These are phyloP conservation scores for Battus philenor DNA, from an alignment of 1,140 invertebrate species.

Conservation along the genomic window DNA sequence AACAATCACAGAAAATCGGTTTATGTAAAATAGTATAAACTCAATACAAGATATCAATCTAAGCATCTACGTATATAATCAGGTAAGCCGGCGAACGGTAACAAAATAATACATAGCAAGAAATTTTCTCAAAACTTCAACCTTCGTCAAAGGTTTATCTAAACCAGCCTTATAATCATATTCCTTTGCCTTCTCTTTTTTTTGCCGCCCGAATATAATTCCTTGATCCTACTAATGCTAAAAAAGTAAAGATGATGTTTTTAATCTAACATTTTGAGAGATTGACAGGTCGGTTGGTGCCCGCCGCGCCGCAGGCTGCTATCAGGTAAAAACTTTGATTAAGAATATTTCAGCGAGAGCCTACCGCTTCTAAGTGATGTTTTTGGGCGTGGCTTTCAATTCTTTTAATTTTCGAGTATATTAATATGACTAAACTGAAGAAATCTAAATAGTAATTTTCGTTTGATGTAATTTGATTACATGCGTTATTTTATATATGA, in stretches of 20 bases:
- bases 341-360: constrained; percentile 73
- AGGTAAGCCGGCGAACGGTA: constrained; percentile 2
- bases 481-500: too few relatives aligned
- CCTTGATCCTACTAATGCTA: constrained; percentile 68
- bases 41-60: too few relatives aligned
- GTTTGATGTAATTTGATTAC: too few relatives aligned
- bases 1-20: too few relatives aligned
- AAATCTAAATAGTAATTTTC: too few relatives aligned
- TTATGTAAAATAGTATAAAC: too few relatives aligned
- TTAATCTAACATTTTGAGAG: constrained; percentile 72
- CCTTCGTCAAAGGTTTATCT: constrained; percentile 66
- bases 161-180: constrained; percentile 61
- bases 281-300: constrained; percentile 69
- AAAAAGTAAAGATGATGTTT: constrained; percentile 71
- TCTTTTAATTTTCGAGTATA: constrained; percentile 33
- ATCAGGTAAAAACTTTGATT: constrained; percentile 72
- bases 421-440: too few relatives aligned
- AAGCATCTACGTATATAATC: too few relatives aligned
- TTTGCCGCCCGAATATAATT: constrained; percentile 60
- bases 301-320: constrained; percentile 39
- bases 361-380: constrained; percentile 27
- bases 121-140: constrained; percentile 33
- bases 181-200: constrained; percentile 31
- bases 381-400: constrained; percentile 34
- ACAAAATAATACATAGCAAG: constrained; percentile 29